A percentile compares a stretch with the other conserved stretches of the same genome.
Conservation (phyloP, 2,888 invertebrate genomes). For the Plusia festucae region DNA sequence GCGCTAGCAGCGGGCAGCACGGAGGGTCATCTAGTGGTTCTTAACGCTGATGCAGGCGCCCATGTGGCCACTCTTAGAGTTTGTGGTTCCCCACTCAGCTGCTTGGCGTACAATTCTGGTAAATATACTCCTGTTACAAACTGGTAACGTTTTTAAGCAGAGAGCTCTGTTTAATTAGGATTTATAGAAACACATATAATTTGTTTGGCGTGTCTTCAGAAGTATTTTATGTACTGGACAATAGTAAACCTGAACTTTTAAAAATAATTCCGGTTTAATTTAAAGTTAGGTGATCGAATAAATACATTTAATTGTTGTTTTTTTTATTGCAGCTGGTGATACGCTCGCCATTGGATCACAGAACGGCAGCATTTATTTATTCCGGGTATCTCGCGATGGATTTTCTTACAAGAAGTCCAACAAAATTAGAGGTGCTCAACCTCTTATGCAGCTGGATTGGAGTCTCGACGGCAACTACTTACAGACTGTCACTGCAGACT, state of each 20-base stretch:
- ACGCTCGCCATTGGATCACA: conserved; percentile 96
- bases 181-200: too few relatives aligned
- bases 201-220: too few relatives aligned
- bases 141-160: too few relatives aligned
- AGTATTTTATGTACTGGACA: not conserved
- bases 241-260: too few relatives aligned
- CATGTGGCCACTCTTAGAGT: conserved; percentile 95
- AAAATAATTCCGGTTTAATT: not conserved
- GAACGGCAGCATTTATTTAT: conserved; percentile 93
- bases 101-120: conserved; percentile 97
- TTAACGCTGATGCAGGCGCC: conserved; percentile 96
- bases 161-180: too few relatives aligned
- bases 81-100: conserved; percentile 96
- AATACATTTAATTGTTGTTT: not conserved
- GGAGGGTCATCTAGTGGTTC: conserved; percentile 95
- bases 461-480: conserved; percentile 96
- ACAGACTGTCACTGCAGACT: conserved; percentile 97
- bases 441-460: conserved; percentile 96
- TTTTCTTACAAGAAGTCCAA: conserved; percentile 97
- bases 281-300: not conserved
- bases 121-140: conserved; percentile 46
- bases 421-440: conserved; percentile 95
- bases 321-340: conserved; percentile 92
- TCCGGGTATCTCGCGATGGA: conserved; percentile 96
- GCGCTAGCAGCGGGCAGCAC: conserved; percentile 96